phyloP scores from a whole-genome alignment of 2,888 invertebrate species.

The Carabus problematicus region DNA sequence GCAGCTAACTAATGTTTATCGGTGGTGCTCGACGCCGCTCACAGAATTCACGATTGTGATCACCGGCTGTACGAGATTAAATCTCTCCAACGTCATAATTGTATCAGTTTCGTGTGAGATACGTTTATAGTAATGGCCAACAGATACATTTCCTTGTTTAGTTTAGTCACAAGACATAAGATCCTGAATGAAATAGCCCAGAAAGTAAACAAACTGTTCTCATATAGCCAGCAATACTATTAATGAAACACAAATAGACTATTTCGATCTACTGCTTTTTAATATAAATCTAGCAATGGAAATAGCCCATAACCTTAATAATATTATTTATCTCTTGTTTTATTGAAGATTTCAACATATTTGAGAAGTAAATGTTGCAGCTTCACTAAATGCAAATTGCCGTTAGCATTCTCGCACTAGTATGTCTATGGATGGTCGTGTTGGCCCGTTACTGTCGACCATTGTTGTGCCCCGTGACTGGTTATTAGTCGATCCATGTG shows the following conservation, averaged over 20 bases:
- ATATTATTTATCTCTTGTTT: not conserved
- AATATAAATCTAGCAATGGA: too few relatives aligned
- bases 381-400: not conserved
- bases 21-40: not conserved
- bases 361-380: not conserved
- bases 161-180: not conserved
- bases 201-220: too few relatives aligned
- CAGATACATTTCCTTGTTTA: not conserved
- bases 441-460: not conserved
- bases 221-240: too few relatives aligned
- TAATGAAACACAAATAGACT: too few relatives aligned
- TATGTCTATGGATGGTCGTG: not conserved
- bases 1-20: not conserved
- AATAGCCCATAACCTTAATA: not conserved
- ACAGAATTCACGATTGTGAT: not conserved
- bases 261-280: too few relatives aligned
- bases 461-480: slow-evolving; percentile 15
- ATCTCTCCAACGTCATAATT: too few relatives aligned
- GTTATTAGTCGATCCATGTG: slow-evolving; percentile 29
- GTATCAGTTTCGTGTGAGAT: too few relatives aligned
- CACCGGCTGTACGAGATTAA: not conserved
- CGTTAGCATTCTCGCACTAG: not conserved
- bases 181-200: too few relatives aligned
- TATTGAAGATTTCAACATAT: not conserved
- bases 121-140: not conserved